Percentiles rank a stretch among this genome's conserved stretches.
Evolutionary conservation across 2,888 invertebrate species (phyloP).

Genomic region (Teleiodes luculella): DNA sequence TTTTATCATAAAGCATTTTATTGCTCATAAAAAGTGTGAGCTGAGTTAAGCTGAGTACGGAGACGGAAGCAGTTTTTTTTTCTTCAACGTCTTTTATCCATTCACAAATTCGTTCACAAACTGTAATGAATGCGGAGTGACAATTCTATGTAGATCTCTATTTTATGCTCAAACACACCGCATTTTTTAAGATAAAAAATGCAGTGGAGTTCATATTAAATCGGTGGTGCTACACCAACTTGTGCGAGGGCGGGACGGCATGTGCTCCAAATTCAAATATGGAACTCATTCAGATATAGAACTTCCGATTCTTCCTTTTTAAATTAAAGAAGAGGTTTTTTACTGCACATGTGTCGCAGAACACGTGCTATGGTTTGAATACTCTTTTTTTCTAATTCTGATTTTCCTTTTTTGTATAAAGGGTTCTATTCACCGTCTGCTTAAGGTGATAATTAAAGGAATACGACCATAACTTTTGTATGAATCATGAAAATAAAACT

Average conservation of each 20-base stretch:
- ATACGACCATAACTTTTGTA: not conserved
- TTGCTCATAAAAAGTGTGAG: not conserved
- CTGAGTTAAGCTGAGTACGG: not conserved
- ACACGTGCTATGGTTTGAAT: constrained; percentile 51
- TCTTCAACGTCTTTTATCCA: constrained; percentile 20
- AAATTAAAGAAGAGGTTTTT: constrained; percentile 39
- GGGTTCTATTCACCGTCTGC: too few relatives aligned
- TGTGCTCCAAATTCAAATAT: constrained; percentile 41
- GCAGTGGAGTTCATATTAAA: constrained; percentile 21
- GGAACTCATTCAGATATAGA: constrained; percentile 45
- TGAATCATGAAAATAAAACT: not conserved
- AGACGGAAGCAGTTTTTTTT: constrained; percentile 14
- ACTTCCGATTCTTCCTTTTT: constrained; percentile 59
- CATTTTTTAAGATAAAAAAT: constrained; percentile 1
- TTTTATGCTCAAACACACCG: constrained; percentile 7
- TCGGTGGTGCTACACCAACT: constrained; percentile 27
- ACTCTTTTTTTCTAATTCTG: constrained; percentile 40
- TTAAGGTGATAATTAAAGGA: not conserved
- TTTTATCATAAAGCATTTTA: too few relatives aligned
- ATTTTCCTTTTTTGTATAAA: constrained; percentile 28
- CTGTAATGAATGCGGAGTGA: constrained; percentile 13
- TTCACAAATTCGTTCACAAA: constrained; percentile 28
- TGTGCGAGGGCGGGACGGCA: constrained; percentile 38
- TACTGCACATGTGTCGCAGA: constrained; percentile 47
- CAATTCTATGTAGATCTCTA: constrained; percentile 23